Evolutionary conservation across 2,113 vertebrate species (phyloP).

Genomic region (Recurvirostra avosetta): DNA sequence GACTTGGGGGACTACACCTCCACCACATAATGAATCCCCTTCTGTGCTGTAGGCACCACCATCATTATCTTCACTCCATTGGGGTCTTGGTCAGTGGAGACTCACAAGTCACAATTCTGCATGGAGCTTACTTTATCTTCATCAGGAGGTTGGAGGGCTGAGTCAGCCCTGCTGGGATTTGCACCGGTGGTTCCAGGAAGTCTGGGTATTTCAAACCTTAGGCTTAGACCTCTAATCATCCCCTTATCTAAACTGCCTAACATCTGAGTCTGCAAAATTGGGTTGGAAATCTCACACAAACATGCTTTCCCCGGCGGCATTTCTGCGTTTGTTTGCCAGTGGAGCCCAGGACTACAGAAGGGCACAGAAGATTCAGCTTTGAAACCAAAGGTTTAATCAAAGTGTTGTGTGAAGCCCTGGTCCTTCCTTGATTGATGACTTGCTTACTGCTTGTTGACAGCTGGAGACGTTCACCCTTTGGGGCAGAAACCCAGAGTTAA

Average conservation of each 20-base stretch:
- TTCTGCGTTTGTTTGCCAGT: slow-evolving; percentile 22
- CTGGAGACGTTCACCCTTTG: background rate
- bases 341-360: background rate
- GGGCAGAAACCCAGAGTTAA: background rate
- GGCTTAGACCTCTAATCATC: slow-evolving; percentile 66
- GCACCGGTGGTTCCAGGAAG: slow-evolving; percentile 62
- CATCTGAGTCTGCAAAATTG: slow-evolving; percentile 61
- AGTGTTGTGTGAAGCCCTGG: background rate
- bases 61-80: rapidly evolving
- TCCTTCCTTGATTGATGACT: background rate
- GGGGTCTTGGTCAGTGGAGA: background rate
- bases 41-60: background rate
- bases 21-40: rapidly evolving
- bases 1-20: rapidly evolving
- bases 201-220: slow-evolving; percentile 69
- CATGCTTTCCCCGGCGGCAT: slow-evolving; percentile 27
- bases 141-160: slow-evolving; percentile 3
- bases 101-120: slow-evolving; percentile 3
- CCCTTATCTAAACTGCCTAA: slow-evolving; percentile 65
- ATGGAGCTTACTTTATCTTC: slow-evolving; percentile 46
- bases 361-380: slow-evolving; percentile 10
- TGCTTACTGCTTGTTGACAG: background rate
- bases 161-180: slow-evolving; percentile 57
- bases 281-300: slow-evolving; percentile 62
- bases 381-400: slow-evolving; percentile 30